These are phyloP conservation scores for Anarsia innoxiella DNA, from an alignment of 2,888 invertebrate genomes.

Conservation along the genomic window DNA sequence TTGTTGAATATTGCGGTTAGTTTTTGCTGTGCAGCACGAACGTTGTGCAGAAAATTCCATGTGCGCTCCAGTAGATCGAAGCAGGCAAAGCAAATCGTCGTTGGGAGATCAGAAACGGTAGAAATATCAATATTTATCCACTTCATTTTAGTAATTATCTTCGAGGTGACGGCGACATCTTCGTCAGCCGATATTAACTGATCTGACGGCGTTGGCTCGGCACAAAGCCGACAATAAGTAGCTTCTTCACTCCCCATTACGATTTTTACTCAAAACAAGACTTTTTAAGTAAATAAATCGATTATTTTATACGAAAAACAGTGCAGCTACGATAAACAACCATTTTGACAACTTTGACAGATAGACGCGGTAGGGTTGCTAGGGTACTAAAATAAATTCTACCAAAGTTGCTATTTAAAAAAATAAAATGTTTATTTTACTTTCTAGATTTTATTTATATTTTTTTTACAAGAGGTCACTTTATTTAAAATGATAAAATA, in stretches of 20 bases:
- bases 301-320: slow-evolving; percentile 9
- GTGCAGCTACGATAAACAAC: slow-evolving; percentile 32
- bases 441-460: not conserved
- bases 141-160: slow-evolving; percentile 50
- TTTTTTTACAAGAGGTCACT: not conserved
- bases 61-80: slow-evolving; percentile 61
- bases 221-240: slow-evolving; percentile 58
- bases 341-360: slow-evolving; percentile 21
- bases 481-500: too few relatives aligned
- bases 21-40: slow-evolving; percentile 52
- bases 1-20: slow-evolving; percentile 34
- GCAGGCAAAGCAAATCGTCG: slow-evolving; percentile 59
- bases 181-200: slow-evolving; percentile 51
- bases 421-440: not conserved
- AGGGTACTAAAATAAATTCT: slow-evolving; percentile 2
- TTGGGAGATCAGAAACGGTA: slow-evolving; percentile 39
- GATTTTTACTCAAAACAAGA: slow-evolving; percentile 17
- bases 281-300: slow-evolving; percentile 11
- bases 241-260: slow-evolving; percentile 46
- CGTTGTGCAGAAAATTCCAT: slow-evolving; percentile 54
- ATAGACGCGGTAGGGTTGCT: slow-evolving; percentile 17
- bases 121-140: slow-evolving; percentile 63
- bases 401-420: not conserved
- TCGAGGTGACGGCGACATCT: slow-evolving; percentile 49
- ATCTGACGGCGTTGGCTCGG: slow-evolving; percentile 48